phyloP scores from a whole-genome alignment of 2,113 vertebrate genomes.

The Stigmatopora argus region DNA sequence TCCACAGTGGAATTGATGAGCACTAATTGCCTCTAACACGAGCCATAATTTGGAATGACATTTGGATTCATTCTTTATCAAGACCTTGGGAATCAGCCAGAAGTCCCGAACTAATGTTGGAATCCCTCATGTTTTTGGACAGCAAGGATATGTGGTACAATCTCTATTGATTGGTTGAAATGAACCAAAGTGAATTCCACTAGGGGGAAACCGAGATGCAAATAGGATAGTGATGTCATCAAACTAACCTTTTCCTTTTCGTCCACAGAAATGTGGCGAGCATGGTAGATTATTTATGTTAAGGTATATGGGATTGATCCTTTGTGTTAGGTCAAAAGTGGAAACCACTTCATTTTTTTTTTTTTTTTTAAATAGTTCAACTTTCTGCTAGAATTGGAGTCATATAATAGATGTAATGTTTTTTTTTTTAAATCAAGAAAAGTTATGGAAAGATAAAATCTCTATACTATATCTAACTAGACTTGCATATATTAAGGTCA shows the following conservation, averaged over 20 bases:
- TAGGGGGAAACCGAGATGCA: slow-evolving; percentile 12
- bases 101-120: slow-evolving; percentile 5
- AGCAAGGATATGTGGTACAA: slow-evolving; percentile 28
- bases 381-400: background rate
- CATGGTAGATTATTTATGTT: background rate
- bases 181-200: slow-evolving; percentile 36
- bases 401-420: too few relatives aligned
- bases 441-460: too few relatives aligned
- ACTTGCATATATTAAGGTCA: too few relatives aligned
- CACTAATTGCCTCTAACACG: slow-evolving; percentile 19
- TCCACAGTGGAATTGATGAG: slow-evolving; percentile 17
- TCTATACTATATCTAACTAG: too few relatives aligned
- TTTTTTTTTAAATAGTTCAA: background rate
- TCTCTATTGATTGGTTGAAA: slow-evolving; percentile 34
- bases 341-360: too few relatives aligned
- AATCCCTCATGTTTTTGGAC: slow-evolving; percentile 39
- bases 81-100: slow-evolving; percentile 31
- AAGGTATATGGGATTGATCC: too few relatives aligned
- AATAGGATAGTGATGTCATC: slow-evolving; percentile 12
- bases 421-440: too few relatives aligned
- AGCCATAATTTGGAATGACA: slow-evolving; percentile 19
- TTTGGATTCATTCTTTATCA: slow-evolving; percentile 3
- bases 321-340: too few relatives aligned
- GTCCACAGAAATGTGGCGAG: background rate
- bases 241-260: slow-evolving; percentile 7